A percentile compares a stretch with the other conserved stretches of the same genome.
Evolutionary conservation across 2,113 vertebrate species (phyloP).

Genomic region (Labeo rohita): DNA sequence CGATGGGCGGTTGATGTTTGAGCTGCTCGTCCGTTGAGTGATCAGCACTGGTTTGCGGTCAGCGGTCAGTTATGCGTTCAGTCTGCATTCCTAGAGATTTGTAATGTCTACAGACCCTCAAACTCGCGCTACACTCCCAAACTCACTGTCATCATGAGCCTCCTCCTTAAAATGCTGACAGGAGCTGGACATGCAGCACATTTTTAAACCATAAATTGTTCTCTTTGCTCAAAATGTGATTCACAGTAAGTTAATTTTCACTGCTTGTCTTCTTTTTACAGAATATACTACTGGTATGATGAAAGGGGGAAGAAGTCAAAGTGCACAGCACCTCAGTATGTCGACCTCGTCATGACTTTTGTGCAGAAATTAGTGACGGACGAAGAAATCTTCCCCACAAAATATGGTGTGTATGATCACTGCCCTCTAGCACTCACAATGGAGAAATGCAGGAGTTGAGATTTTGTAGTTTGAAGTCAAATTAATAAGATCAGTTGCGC

Average conservation of each 20-base stretch:
- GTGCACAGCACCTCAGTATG: slow-evolving; percentile 97
- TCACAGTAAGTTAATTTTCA: background rate
- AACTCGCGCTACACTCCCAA: background rate
- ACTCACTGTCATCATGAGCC: background rate
- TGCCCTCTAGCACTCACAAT: slow-evolving; percentile 15
- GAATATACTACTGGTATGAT: slow-evolving; percentile 99
- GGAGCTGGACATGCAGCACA: background rate
- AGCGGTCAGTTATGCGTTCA: slow-evolving; percentile 54
- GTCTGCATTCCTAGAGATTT: slow-evolving; percentile 67
- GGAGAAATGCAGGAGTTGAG: background rate
- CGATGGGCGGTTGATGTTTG: background rate
- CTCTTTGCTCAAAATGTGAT: background rate
- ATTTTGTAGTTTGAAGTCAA: background rate
- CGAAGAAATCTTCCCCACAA: slow-evolving; percentile 97
- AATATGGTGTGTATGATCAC: slow-evolving; percentile 84
- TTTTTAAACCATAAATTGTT: background rate
- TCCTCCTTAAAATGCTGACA: background rate
- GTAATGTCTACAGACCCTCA: slow-evolving; percentile 58
- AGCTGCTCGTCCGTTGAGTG: background rate
- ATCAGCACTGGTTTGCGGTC: slow-evolving; percentile 56
- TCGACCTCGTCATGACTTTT: slow-evolving; percentile 98
- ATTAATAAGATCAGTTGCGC: background rate
- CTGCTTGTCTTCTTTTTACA: slow-evolving; percentile 61
- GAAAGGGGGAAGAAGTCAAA: slow-evolving; percentile 98
- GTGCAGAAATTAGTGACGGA: slow-evolving; percentile 98